Evolutionary conservation across 2,888 invertebrate genomes (phyloP), one percentile per base, ranked within the genome.

Genomic region (Pheosia tremula): DNA sequence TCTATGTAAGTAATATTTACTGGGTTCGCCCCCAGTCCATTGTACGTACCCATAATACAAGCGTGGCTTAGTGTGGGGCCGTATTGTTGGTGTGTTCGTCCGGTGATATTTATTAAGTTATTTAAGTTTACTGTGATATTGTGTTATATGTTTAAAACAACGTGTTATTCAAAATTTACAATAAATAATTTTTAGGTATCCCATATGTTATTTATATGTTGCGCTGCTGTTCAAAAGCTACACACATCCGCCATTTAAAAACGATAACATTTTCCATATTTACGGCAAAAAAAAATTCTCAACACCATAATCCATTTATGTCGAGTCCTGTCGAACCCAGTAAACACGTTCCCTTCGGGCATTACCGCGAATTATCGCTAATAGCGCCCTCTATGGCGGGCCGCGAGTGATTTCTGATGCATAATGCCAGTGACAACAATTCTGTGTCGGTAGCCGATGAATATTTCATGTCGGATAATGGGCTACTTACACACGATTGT

Each of bases 281-380:
- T 5, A 49, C 4, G n/a, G 49, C 52, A 37, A 37, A n/a, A n/a
- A n/a, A n/a, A n/a, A n/a, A n/a, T n/a, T 53, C 53, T 9, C 11
- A 37, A 37, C 53, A 37, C 53, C 37, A 53, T 50, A 50, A 11
- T 53, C 53, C 10, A 66, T 65, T 66, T 56, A 50, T 52, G 55
- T 68, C 75, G 66, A 71, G 87, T 86, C 87, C 88, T 85, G 83
- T 84, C 65, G 74, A 82, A 71, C 69, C 69, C 58, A 58, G 59
- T 63, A 57, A 74, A 72, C 75, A 66, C 62, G 72, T 62, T 68
- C 66, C 59, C 58, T 58, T 39, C 83, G 80, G 84, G 91, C 88
- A 94, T 95, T 94, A 95, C 88, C 84, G 88, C 90, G 88, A 88
- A 89, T 90, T 89, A 88, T 80, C 83, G 79, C 80, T 88, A 88